A percentile compares a stretch with the other conserved stretches of the same genome.
Evolutionary conservation across 1,140 invertebrate genomes (phyloP).

Genomic region (Schmidtea mediterranea): DNA sequence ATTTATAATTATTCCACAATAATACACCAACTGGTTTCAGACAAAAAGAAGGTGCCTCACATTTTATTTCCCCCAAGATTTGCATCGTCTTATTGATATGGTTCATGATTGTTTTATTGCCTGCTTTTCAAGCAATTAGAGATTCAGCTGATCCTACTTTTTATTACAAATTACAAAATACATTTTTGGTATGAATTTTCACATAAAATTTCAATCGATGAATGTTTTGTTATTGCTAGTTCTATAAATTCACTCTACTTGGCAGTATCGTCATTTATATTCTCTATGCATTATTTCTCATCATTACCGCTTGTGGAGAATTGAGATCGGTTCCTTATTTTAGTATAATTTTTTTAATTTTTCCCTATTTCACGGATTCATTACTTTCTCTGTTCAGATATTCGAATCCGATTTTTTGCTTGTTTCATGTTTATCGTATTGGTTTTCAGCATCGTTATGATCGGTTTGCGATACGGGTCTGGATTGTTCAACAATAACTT

Average conservation of each 20-base stretch:
- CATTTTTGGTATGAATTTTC: too few relatives aligned
- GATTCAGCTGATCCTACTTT: constrained; percentile 65
- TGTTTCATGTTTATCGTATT: constrained; percentile 54
- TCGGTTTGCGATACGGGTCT: constrained; percentile 51
- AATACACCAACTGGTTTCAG: too few relatives aligned
- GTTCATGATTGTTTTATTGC: constrained; percentile 51
- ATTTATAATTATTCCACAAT: too few relatives aligned
- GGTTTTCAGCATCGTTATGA: constrained; percentile 45
- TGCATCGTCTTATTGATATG: constrained; percentile 58
- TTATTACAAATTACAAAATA: constrained; percentile 41
- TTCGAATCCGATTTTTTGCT: constrained; percentile 64
- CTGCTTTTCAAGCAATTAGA: constrained; percentile 62
- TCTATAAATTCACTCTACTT: constrained; percentile 51
- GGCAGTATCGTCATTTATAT: constrained; percentile 53
- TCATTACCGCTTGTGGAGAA: constrained; percentile 67
- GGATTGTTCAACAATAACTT: constrained; percentile 71
- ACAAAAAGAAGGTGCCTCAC: constrained; percentile 52
- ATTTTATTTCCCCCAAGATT: constrained; percentile 70
- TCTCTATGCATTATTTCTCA: constrained; percentile 49
- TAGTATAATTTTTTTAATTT: too few relatives aligned
- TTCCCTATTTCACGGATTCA: too few relatives aligned
- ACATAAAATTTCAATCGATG: too few relatives aligned
- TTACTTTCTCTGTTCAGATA: constrained; percentile 39
- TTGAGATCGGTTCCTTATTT: constrained; percentile 81
- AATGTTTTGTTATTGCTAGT: too few relatives aligned